Base-by-base conservation (phyloP, 2,888 invertebrate species). In the Chrysopilus asiliformis region DNA sequence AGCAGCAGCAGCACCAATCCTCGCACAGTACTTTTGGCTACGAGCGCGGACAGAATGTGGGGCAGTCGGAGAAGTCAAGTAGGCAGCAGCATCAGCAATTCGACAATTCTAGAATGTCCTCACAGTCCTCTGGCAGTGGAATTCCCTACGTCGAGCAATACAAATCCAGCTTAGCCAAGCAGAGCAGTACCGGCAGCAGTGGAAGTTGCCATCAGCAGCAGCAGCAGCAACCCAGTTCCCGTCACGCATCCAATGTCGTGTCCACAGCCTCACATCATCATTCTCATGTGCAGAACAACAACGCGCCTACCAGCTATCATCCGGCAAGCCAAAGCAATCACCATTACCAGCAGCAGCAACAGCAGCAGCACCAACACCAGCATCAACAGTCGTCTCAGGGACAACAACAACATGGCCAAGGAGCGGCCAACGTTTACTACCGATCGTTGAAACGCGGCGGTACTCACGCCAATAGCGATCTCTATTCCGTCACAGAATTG, bases 401-500 rank as follows among this genome's bases (percentile, higher is more conserved):
- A 18, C 42, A 43, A 24, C 38, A 40, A 13, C 41, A 42, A n/a
- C 42, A 45, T 36, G 41, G 40, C 18, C 41, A 41, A 18, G 25
- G 32, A 29, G 22, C 38, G 13, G 30, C 42, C 28, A 47, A 46
- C 34, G 44, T 59, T 8, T 60, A 59, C 39, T 62, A 62, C 47
- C 56, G 69, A 35, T 69, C 69, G 10, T 50, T 70, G 18, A 70
- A 70, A 47, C 62, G 70, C 22, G 53, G 54, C 4, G 60, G 61
- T 16, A 57, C 56, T 9, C 55, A 60, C 35, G 68, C 66, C 49
- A 64, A 66, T 42, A 65, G 68, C 37, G 72, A 77, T 56, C 57
- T 83, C 45, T 83, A 81, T 56, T 82, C 81, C 33, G 80, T 84
- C 46, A 79, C 84, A 38, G 79, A 73, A 55, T 67, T 76, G 65